Percentiles rank a stretch among this genome's conserved stretches.
Conservation (phyloP, 2,113 vertebrate genomes). For the Callipepla californica region DNA sequence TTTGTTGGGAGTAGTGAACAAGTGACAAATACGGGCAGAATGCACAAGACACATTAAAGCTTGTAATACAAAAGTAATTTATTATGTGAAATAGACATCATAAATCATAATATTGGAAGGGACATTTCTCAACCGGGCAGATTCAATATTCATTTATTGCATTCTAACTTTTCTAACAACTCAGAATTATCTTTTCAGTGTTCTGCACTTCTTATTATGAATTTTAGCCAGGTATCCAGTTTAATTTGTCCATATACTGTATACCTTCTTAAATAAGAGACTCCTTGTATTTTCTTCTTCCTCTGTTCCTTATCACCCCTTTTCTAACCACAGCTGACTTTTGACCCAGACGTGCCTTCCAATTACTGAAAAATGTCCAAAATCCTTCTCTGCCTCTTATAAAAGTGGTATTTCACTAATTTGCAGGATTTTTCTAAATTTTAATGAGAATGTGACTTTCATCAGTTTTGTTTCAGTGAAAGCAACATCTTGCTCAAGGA, state of each 20-base stretch:
- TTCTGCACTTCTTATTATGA: not conserved
- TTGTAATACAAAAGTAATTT: not conserved
- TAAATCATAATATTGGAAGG: not conserved
- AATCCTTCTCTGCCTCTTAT: not conserved
- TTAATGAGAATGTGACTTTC: not conserved
- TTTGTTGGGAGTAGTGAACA: not conserved
- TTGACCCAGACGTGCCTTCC: not conserved
- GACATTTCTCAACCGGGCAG: not conserved
- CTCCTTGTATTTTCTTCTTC: not conserved
- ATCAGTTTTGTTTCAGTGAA: not conserved
- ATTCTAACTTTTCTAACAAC: not conserved
- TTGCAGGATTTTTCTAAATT: not conserved
- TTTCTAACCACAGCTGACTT: not conserved
- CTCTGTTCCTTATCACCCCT: fast-evolving
- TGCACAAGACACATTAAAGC: not conserved
- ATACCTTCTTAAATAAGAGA: not conserved
- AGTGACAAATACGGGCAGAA: not conserved
- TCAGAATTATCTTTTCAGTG: not conserved
- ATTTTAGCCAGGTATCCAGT: not conserved
- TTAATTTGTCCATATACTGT: not conserved
- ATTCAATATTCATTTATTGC: not conserved
- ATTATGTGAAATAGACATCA: not conserved
- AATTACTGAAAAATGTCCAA: not conserved
- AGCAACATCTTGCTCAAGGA: not conserved
- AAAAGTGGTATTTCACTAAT: not conserved